Evolutionary conservation across 2,797 vertebrate species (phyloP).

Genomic region (Sarcophilus harrisii): DNA sequence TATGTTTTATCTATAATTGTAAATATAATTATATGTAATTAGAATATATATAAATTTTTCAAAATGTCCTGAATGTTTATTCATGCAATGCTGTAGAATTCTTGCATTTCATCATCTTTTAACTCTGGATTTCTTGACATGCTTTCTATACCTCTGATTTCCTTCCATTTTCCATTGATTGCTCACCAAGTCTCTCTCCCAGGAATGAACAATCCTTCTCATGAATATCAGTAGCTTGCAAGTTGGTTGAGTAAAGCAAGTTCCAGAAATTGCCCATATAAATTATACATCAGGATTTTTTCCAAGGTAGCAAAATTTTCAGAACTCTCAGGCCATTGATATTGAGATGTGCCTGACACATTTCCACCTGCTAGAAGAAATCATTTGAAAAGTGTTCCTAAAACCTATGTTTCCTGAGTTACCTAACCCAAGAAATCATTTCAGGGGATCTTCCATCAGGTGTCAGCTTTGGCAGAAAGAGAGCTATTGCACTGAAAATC

Average conservation of each 20-base stretch:
- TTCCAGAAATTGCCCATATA: background rate
- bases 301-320: background rate
- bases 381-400: background rate
- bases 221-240: background rate
- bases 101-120: conserved; percentile 10
- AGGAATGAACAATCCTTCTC: background rate
- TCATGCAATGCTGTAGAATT: background rate
- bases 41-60: background rate
- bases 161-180: background rate
- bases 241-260: background rate
- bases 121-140: background rate
- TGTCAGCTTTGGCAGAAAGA: background rate
- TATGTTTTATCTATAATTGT: background rate
- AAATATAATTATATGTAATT: background rate
- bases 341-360: background rate
- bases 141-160: background rate
- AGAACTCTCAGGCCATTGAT: background rate
- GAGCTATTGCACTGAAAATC: conserved; percentile 5
- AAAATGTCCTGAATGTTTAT: background rate
- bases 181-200: background rate
- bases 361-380: background rate
- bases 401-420: background rate
- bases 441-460: background rate
- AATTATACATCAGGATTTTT: background rate
- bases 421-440: background rate